Base-by-base conservation (phyloP, 2,888 invertebrate genomes). In the Pseudeuparius sepicola region DNA sequence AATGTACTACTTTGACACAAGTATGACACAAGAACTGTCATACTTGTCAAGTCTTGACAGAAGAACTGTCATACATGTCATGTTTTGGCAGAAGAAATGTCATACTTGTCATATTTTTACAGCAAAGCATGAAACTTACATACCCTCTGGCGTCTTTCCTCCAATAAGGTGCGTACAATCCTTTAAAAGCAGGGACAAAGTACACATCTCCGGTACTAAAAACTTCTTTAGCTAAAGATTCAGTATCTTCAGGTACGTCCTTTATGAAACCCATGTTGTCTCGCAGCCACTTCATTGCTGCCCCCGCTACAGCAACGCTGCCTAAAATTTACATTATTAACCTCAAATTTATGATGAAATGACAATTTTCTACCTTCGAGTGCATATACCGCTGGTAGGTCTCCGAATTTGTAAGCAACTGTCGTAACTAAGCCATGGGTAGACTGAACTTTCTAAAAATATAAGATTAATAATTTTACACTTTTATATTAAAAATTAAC, bases 151-250 rank as follows among this genome's bases (percentile, higher is more conserved):
- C 98, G 60, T 94, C 92, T 53, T 89, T 84, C 54, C 93, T 75
- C 97, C 97, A 99, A 56, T 97, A 92, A 0, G 98, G 98, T 34
- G 97, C 96, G 62, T 90, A 97, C 0, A 98, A 65, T 0, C 97
- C 98, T 27, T 85, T 88, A 60, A 98, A 96, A 0, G 96, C 96
- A 0, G 97, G 97, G 14, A 98, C 97, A 61, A 98, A 97, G 62
- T 94, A 96, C 9, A 96, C 93, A 51, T 94, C 97, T 0, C 88
- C 88, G 0, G 92, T 89, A 26, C 83, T 82, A 50, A 81, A 77
- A 18, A 96, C 96, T 43, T 60, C 61, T 44, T 59, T 54, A 2
- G 63, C 64, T 24, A 64, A 48, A 2, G 59, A 66, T 47, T 80
- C 79, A 0, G 78, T 75, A 33, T 78, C 79, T 33, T 77, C 71